These are phyloP conservation scores for Pedionomus torquatus DNA, from an alignment of 2,113 vertebrate genomes.

Conservation along the genomic window DNA sequence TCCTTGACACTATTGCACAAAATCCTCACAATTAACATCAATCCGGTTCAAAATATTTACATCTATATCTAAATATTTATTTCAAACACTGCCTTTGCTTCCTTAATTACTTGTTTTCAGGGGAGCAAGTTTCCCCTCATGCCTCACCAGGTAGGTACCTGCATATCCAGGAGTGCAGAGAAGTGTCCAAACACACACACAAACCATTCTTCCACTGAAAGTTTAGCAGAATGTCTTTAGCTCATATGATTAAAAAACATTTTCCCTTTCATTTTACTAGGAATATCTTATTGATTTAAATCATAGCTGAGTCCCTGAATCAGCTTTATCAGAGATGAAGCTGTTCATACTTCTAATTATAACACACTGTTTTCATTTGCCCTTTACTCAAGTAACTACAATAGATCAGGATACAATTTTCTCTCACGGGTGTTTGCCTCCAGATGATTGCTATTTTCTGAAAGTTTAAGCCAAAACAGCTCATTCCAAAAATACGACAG, in stretches of 20 bases:
- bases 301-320: not conserved
- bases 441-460: not conserved
- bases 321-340: not conserved
- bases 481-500: not conserved
- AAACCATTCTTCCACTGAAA: not conserved
- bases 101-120: not conserved
- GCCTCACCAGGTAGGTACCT: not conserved
- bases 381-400: not conserved
- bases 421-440: not conserved
- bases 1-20: not conserved
- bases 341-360: not conserved
- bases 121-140: not conserved
- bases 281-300: not conserved
- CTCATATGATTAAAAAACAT: not conserved
- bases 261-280: not conserved
- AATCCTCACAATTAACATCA: not conserved
- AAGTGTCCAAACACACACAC: not conserved
- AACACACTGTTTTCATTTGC: not conserved
- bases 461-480: not conserved
- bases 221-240: not conserved
- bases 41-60: not conserved
- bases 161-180: accelerated
- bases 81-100: not conserved
- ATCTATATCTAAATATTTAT: not conserved
- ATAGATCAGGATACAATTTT: not conserved